Evolutionary conservation across 2,113 vertebrate genomes (phyloP), one percentile per base, ranked within the genome.

Genomic region (Diadophis punctatus): DNA sequence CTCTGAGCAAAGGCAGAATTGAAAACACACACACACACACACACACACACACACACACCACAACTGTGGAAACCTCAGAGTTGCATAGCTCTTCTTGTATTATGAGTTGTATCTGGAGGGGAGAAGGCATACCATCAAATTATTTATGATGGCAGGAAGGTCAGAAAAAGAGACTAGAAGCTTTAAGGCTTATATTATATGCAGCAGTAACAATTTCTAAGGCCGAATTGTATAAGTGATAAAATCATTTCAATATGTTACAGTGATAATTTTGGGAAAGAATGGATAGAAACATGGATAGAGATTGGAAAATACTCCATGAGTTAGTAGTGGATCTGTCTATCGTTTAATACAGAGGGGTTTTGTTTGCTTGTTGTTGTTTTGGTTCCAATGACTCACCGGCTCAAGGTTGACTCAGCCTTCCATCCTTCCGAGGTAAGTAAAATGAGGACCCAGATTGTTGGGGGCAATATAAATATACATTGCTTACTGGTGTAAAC

Each of bases 1-100:
- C 90, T 68, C 80, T 20, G 12, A 63, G 27, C 27, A 63, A 63
- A 30, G 10, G 25, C 27, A n/a, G 27, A n/a, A 68, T n/a, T 68
- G 60, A 30, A 68, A 63, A 68, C 1, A n/a, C 27, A 16, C 27
- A 63, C 27, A 68, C 63, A n/a, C 27, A 16, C 27, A 63, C 27
- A 68, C 30, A 6, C 30, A n/a, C n/a, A 63, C 1, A n/a, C 27
- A 16, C 27, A 63, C 27, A 68, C 30, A 6, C 30, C 68, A 74
- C 68, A 39, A 20, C 3, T 91, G 63, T 93, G 49, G 22, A n/a
- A 92, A 89, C 89, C 91, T 30, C 48, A 91, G 94, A 93, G 86
- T 1, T 1, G 52, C 1, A 14, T 90, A 1, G n/a, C 9, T 3
- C 39, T 68, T 80, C 27, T 68, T 90, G 86, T 88, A 88, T 56